These are phyloP conservation scores for Ceratotherium simum DNA, from an alignment of 2,113 vertebrate genomes.

Conservation along the genomic window DNA sequence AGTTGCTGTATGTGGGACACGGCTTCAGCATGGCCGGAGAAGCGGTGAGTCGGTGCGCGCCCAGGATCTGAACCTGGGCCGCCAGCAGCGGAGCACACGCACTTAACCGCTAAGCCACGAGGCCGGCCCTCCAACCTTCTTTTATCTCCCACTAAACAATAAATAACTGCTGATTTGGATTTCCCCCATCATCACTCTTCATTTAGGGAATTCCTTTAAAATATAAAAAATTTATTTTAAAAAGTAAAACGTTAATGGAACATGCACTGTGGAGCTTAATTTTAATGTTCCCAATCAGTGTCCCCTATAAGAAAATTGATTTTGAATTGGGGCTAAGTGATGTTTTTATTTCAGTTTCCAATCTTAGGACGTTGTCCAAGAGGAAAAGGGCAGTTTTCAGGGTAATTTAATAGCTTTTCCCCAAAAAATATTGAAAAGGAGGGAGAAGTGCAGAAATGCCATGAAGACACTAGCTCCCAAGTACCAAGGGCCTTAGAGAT, in stretches of 20 bases:
- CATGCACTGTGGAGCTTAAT: neutral
- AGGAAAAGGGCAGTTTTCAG: constrained; percentile 39
- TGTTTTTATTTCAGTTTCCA: neutral
- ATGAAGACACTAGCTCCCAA: neutral
- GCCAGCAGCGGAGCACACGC: too few relatives aligned
- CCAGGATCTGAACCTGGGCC: too few relatives aligned
- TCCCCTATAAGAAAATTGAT: neutral
- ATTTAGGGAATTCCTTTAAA: constrained; percentile 57
- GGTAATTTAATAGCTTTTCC: neutral
- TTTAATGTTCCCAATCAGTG: neutral
- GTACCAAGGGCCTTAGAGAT: neutral
- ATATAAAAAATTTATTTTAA: neutral
- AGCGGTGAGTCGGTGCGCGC: too few relatives aligned
- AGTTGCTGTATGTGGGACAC: too few relatives aligned
- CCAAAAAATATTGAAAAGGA: neutral
- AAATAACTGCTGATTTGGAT: neutral
- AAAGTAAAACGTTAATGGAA: neutral
- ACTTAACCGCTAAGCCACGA: too few relatives aligned
- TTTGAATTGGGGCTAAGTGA: neutral
- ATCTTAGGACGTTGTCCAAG: constrained; percentile 37
- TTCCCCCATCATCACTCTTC: constrained; percentile 47
- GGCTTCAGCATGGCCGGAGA: too few relatives aligned
- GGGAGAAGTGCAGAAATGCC: constrained; percentile 26
- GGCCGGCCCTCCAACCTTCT: neutral
- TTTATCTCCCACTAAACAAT: constrained; percentile 39